Evolutionary conservation across 2,113 vertebrate genomes (phyloP), one percentile per base, ranked within the genome.

Genomic region (Clarias magur): DNA sequence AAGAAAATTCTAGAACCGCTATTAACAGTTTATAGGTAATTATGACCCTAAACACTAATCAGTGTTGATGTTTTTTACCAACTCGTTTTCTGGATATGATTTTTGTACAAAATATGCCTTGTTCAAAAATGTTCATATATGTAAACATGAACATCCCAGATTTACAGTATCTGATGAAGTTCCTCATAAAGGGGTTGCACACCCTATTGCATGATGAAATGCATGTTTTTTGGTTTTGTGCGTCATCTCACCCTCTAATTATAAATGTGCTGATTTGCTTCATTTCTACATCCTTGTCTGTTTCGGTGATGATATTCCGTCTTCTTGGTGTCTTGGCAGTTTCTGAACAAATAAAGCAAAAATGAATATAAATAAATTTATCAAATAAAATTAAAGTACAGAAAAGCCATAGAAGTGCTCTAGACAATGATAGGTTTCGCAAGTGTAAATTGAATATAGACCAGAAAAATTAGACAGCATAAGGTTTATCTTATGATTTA

Each of bases 331-430:
- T 57, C 78, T 67, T 30, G 86, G n/a, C 12, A 42, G 83, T 87
- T 89, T 90, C 94, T 95, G 89, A 27, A 73, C 88, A 89, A 59
- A 72, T 25, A 79, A 27, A 89, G 17, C 3, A 88, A 53, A 80
- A 90, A 80, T 84, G n/a, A 48, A 80, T 56, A 82, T 48, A 81
- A 72, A 57, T 7, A 48, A 48, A 42, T 42, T 2, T 6, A 48
- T 7, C 30, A 48, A 48, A 48, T 6, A 38, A 38, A 38, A 38
- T 38, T 54, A 17, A 17, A 68, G 42, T 54, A 54, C 54, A 54
- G 48, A 17, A 67, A 70, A 60, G 5, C 48, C n/a, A 68, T n/a
- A 65, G 3, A 65, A n/a, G 30, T 82, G 21, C 13, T 70, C 38
- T 54, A 15, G 25, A 59, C 10, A 73, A 57, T 7, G 23, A 60